Base-by-base conservation (phyloP, 2,888 invertebrate genomes). In the Herminia tarsipennalis region DNA sequence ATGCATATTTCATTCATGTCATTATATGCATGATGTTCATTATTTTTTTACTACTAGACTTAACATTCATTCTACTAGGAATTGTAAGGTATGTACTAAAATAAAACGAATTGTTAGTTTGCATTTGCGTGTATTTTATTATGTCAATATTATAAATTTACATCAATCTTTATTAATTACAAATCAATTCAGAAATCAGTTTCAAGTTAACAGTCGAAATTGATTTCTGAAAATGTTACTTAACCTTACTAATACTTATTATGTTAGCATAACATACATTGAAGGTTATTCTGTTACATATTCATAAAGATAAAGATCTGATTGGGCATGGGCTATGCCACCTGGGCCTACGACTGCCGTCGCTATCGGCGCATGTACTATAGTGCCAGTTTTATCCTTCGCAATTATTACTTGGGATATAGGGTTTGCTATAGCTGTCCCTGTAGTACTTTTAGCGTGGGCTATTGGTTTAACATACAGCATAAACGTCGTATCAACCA, bases 341-440 rank as follows among this genome's bases (percentile, higher is more conserved):
- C 95, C 95, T 20, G 95, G 95, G 3, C 96, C 96, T 1, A 93
- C 95, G 2, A 96, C 92, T 2, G 96, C 96, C 0, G 94, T 92
- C 0, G 95, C 94, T 49, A 93, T 91, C 1, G 96, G 96, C 53
- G 93, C 92, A 70, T 94, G 95, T 12, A 93, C 81, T 32, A 96
- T 93, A 49, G 94, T 93, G 0, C 93, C 94, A 42, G 91, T 87
- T 27, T 92, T 92, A 14, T 94, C 94, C 55, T 91, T 87, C 41
- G 93, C 92, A 9, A 95, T 82, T 17, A 94, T 76, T 5, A 95
- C 95, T 57, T 91, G 90, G 0, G 95, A 94, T 47, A 95, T 76
- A 8, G 96, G 95, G 37, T 93, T 93, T 1, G 96, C 94, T 43
- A 96, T 92, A 27, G 96, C 95, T 13, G 92, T 92, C 9, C 96